Percentiles rank a stretch among this genome's conserved stretches.
Conservation (phyloP, 2,888 invertebrate species). For the Trilocha varians region DNA sequence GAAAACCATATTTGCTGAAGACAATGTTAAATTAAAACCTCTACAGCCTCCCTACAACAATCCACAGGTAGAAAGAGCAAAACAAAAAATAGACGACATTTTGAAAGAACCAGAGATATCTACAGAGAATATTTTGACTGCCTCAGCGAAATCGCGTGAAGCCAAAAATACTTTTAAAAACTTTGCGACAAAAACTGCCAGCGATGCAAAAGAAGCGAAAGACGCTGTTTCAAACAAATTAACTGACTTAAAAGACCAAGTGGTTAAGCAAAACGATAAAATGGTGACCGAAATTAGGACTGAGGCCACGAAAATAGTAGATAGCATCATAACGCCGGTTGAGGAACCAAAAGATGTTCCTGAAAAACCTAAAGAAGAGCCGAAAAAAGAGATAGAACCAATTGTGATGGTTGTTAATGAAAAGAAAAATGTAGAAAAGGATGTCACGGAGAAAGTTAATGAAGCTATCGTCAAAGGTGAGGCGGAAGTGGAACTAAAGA, state of each 20-base stretch:
- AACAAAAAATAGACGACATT: constrained; percentile 63
- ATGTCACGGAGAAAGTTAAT: constrained; percentile 41
- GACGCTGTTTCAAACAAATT: constrained; percentile 34
- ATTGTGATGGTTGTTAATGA: constrained; percentile 59
- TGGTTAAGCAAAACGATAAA: constrained; percentile 39
- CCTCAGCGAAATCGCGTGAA: constrained; percentile 35
- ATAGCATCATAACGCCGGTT: constrained; percentile 63
- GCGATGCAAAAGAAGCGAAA: constrained; percentile 36
- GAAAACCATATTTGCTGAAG: constrained; percentile 39
- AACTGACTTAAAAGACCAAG: constrained; percentile 38
- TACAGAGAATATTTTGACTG: constrained; percentile 51
- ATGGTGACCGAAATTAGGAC: constrained; percentile 43
- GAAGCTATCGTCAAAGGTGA: constrained; percentile 71
- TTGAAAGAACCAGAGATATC: constrained; percentile 65
- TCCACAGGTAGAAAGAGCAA: constrained; percentile 61
- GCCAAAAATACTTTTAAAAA: constrained; percentile 35
- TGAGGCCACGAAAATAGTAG: constrained; percentile 57
- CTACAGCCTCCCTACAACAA: constrained; percentile 63
- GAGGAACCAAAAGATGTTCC: constrained; percentile 44
- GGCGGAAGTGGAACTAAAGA: constrained; percentile 74
- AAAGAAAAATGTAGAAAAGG: constrained; percentile 36
- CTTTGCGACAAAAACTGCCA: constrained; percentile 37
- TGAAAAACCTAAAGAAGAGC: constrained; percentile 23
- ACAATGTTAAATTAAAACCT: constrained; percentile 50
- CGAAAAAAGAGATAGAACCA: constrained; percentile 50